Percentiles rank a stretch among this genome's conserved stretches.
These are phyloP conservation scores for Myiotriccus ornatus DNA, from an alignment of 2,797 vertebrate species.

Conservation along the genomic window DNA sequence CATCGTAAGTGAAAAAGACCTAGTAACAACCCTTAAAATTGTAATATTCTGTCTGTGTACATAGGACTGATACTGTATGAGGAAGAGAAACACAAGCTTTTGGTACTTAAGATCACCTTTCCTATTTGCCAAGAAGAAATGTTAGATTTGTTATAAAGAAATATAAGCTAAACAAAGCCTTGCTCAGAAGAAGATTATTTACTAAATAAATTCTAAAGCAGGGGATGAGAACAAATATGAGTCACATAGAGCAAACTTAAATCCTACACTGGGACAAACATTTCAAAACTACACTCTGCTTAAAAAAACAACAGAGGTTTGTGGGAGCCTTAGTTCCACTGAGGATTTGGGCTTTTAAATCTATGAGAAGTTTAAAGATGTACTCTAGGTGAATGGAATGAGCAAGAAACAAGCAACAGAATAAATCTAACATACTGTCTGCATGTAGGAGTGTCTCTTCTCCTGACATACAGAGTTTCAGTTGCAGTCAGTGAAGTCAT, in stretches of 20 bases:
- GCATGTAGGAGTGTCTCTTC: constrained; percentile 45
- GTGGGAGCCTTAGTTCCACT: not conserved
- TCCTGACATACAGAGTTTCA: not conserved
- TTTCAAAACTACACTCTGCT: not conserved
- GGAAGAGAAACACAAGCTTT: not conserved
- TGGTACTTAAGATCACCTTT: not conserved
- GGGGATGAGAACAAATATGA: constrained; percentile 5
- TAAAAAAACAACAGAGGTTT: not conserved
- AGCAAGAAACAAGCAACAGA: not conserved
- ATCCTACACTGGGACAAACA: constrained; percentile 3
- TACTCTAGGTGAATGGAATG: not conserved
- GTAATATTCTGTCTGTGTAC: not conserved
- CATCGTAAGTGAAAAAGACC: not conserved
- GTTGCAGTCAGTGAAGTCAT: constrained; percentile 31
- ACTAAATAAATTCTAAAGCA: constrained; percentile 16
- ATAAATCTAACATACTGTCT: not conserved
- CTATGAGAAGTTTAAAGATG: not conserved
- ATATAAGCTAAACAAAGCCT: constrained; percentile 7
- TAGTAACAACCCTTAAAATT: not conserved
- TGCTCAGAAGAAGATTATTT: not conserved
- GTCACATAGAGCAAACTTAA: not conserved
- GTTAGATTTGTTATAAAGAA: not conserved
- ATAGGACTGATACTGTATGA: not conserved
- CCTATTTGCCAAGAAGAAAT: not conserved
- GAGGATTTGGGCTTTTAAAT: not conserved